Base-by-base conservation (phyloP, 2,888 invertebrate genomes). In the Argyra leucocephala region DNA sequence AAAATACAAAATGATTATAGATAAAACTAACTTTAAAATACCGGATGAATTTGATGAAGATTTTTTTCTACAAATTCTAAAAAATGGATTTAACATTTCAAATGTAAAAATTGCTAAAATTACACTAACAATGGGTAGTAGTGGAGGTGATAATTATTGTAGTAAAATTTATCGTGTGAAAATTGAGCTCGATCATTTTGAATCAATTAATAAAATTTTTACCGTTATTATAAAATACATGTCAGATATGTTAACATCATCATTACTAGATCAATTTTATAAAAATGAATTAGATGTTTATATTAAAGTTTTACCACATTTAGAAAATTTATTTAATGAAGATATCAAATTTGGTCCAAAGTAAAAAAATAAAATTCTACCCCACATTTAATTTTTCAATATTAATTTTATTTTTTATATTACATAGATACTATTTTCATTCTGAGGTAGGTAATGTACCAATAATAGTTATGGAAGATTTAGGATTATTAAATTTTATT, bases 401-500 rank as follows among this genome's bases (percentile, higher is more conserved):
- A 31, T 31, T 31, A 31, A 6, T 31, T 31, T 31, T 31, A 31
- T 31, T 4, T 31, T 10, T 31, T 31, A n/a, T 31, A 31, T 31
- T 1, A 48, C 15, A 48, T 21, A 64, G 64, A 37, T 66, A 36
- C 61, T 65, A 57, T 23, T 63, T 36, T 24, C 18, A 57, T 7
- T 3, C 63, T 64, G 57, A 64, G 64, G 37, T 22, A 67, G n/a
- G n/a, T 2, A 66, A 70, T 23, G 62, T 68, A 6, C 64, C 64
- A 10, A 72, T 68, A 10, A 69, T 72, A 21, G 68, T 70, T 2
- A 68, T 72, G 26, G 66, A 72, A 59, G 72, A 72, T 57, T 73
- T 84, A n/a, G 75, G 78, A 10, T 74, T 76, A 3, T 69, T 76
- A 24, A n/a, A 58, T 22, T 83, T 76, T 70, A 73, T 76, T 23